phyloP scores from a whole-genome alignment of 1,140 invertebrate genomes.

The Conopomorpha cramerella region DNA sequence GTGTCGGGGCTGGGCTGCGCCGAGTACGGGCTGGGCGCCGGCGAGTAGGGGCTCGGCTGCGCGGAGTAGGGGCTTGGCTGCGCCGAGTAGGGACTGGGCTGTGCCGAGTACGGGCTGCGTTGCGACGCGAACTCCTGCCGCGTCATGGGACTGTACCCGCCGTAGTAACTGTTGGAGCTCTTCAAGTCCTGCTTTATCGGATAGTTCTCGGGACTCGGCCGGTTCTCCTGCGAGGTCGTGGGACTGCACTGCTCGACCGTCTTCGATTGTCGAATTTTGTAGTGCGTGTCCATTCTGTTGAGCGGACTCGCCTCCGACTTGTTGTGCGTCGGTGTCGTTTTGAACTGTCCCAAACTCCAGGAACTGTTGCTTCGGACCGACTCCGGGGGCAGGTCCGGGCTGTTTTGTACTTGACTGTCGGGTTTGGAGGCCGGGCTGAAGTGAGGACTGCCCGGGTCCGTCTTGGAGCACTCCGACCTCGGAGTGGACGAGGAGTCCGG shows the following conservation, averaged over 20 bases:
- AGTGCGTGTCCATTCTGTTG: constrained; percentile 39
- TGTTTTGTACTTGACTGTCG: constrained; percentile 48
- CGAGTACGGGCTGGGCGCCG: constrained; percentile 51
- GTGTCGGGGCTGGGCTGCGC: constrained; percentile 55
- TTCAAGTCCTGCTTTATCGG: constrained; percentile 40
- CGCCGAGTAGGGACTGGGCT: constrained; percentile 46
- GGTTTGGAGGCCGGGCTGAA: constrained; percentile 48
- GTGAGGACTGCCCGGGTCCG: constrained; percentile 41
- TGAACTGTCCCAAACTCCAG: constrained; percentile 44
- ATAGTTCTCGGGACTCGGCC: constrained; percentile 42
- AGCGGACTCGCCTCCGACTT: constrained; percentile 51
- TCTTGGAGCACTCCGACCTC: constrained; percentile 31
- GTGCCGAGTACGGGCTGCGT: constrained; percentile 47
- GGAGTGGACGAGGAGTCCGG: constrained; percentile 51
- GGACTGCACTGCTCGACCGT: constrained; percentile 47
- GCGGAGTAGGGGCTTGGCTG: constrained; percentile 54
- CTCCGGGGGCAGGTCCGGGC: constrained; percentile 38
- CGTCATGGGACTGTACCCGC: constrained; percentile 49
- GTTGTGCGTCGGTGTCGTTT: constrained; percentile 38
- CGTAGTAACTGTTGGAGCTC: constrained; percentile 44
- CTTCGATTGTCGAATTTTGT: constrained; percentile 38
- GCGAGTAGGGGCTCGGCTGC: constrained; percentile 51
- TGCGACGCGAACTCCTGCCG: constrained; percentile 49
- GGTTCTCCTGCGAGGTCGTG: constrained; percentile 44
- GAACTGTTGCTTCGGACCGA: constrained; percentile 30